Percentiles rank a stretch among this genome's conserved stretches.
These are phyloP conservation scores for Pammene fasciana DNA, from an alignment of 2,888 invertebrate species.

Conservation along the genomic window DNA sequence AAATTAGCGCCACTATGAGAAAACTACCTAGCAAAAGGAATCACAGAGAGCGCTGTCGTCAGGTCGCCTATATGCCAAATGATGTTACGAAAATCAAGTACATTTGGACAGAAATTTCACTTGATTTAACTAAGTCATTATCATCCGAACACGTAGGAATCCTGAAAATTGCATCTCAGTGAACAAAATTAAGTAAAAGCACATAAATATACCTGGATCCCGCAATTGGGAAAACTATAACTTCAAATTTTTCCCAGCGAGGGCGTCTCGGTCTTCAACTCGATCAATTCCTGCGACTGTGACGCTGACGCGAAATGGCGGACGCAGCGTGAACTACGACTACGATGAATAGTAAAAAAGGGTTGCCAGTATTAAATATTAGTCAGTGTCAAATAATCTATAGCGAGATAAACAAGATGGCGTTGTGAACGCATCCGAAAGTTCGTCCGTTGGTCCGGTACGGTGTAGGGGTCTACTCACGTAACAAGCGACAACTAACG, in stretches of 20 bases:
- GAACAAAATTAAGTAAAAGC: slow-evolving; percentile 21
- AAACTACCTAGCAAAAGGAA: slow-evolving; percentile 52
- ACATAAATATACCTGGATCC: slow-evolving; percentile 48
- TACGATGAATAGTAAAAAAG: slow-evolving; percentile 8
- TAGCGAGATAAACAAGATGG: slow-evolving; percentile 16
- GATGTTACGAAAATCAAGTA: slow-evolving; percentile 43
- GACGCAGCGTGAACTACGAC: slow-evolving; percentile 54
- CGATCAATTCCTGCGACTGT: slow-evolving; percentile 71
- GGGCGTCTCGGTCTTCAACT: slow-evolving; percentile 62
- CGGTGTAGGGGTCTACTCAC: no score
- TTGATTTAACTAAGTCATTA: slow-evolving; percentile 32
- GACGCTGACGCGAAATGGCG: slow-evolving; percentile 72
- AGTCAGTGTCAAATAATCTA: slow-evolving; percentile 23
- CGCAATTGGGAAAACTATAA: slow-evolving; percentile 46
- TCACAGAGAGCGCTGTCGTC: slow-evolving; percentile 77
- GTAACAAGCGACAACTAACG: no score
- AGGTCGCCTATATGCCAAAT: slow-evolving; percentile 50
- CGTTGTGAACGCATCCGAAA: slow-evolving; percentile 26
- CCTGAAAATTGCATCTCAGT: slow-evolving; percentile 10
- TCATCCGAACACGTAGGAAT: neutral
- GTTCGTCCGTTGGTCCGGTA: neutral
- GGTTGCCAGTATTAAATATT: slow-evolving; percentile 30
- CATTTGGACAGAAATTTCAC: slow-evolving; percentile 42
- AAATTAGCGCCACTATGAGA: slow-evolving; percentile 67
- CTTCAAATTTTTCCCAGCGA: slow-evolving; percentile 72